These are phyloP conservation scores for Syngnathus rostellatus DNA, from an alignment of 2,797 vertebrate species.

Conservation along the genomic window DNA sequence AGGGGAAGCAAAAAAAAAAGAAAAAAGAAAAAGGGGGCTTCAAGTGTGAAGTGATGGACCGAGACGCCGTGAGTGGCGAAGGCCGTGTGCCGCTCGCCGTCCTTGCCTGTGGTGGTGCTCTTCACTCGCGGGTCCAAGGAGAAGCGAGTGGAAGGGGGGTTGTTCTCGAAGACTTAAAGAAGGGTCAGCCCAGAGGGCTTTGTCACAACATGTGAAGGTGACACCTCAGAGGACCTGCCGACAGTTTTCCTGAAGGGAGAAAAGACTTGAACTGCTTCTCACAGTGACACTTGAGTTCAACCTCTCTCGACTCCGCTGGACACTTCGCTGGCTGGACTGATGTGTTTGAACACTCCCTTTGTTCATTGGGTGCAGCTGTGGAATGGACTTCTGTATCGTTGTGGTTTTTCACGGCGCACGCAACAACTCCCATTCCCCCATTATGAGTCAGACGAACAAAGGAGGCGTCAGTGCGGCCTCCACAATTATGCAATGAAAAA, in stretches of 20 bases:
- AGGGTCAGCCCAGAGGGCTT: conserved; percentile 54
- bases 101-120: conserved; percentile 69
- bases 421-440: conserved; percentile 60
- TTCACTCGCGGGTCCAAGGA: conserved; percentile 57
- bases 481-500: conserved; percentile 47
- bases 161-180: conserved; percentile 46
- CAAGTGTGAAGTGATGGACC: conserved; percentile 62
- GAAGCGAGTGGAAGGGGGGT: conserved; percentile 13
- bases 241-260: conserved; percentile 47
- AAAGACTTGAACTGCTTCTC: conserved; percentile 48
- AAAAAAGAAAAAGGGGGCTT: conserved; percentile 21
- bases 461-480: conserved; percentile 55
- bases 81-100: conserved; percentile 43
- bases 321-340: conserved; percentile 17
- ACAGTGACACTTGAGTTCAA: conserved; percentile 52
- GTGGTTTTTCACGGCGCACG: conserved; percentile 57
- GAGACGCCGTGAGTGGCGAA: conserved; percentile 51
- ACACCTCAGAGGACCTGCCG: conserved; percentile 61
- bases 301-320: conserved; percentile 36
- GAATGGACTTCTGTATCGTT: conserved; percentile 43
- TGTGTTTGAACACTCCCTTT: conserved; percentile 56
- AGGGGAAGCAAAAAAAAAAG: too few relatives aligned
- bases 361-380: conserved; percentile 45
- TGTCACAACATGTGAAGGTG: conserved; percentile 67
- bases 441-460: conserved; percentile 70